Evolutionary conservation across 2,888 invertebrate genomes (phyloP), one percentile per base, ranked within the genome.

Genomic region (Dicyrtomina minuta): DNA sequence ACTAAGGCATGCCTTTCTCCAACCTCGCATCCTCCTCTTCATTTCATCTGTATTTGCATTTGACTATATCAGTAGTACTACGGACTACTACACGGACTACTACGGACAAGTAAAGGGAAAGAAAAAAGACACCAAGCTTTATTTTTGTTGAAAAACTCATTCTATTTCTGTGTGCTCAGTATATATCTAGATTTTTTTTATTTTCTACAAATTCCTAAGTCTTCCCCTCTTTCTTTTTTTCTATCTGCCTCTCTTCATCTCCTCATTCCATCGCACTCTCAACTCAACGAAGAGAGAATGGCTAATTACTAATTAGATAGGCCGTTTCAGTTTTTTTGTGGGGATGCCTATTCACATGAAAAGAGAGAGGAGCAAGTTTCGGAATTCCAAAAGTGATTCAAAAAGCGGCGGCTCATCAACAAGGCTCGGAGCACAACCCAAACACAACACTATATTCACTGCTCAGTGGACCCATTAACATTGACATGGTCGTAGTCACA

Each of bases 261-360:
- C 13, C 44, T 20, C 44, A 5, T 41, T 43, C 17, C 27, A 22
- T 62, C 62, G 51, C 49, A 62, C 27, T 62, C 59, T 43, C 43
- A 27, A 59, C 59, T n/a, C n/a, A n/a, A n/a, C n/a, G 22, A 41
- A n/a, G n/a, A 44, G 51, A 62, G 62, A 62, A 62, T 62, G 46
- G 49, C 62, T 62, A 62, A 62, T 62, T 62, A 62, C 49, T 49
- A 46, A 62, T 60, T 60, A 60, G 60, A 62, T 56, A 49, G 26
- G 44, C 27, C 20, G 27, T 46, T 62, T 60, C n/a, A n/a, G n/a
- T n/a, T n/a, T n/a, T n/a, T n/a, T n/a, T n/a, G n/a, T 62, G 27
- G 17, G n/a, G 51, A 49, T 62, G 26, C 46, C 46, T 62, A 27
- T 27, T 44, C 62, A 49, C 41, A 17, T 56, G 56, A 8, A 22